These are phyloP conservation scores for Noctua janthe DNA, from an alignment of 2,888 invertebrate genomes.

Conservation along the genomic window DNA sequence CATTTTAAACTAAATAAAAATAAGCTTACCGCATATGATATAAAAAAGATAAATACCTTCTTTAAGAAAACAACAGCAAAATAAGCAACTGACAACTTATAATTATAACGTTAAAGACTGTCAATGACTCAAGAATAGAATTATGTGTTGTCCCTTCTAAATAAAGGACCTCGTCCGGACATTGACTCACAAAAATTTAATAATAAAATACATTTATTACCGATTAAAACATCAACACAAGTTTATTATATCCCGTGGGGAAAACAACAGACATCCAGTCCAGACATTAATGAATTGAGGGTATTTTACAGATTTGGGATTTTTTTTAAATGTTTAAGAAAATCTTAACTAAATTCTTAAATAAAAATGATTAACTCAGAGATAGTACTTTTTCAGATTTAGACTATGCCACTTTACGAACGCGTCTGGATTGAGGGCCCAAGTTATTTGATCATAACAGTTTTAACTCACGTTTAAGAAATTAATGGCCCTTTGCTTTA, in stretches of 20 bases:
- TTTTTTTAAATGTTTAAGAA: too few species aligned
- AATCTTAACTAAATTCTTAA: too few species aligned
- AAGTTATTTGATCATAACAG: too few species aligned
- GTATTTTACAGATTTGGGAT: too few species aligned
- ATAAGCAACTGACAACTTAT: not conserved
- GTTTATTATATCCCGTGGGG: slow-evolving; percentile 16
- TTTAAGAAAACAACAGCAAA: not conserved
- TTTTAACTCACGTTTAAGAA: too few species aligned
- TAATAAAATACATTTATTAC: slow-evolving; percentile 36
- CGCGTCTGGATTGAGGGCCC: too few species aligned
- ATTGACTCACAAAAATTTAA: slow-evolving; percentile 45
- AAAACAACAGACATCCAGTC: too few species aligned
- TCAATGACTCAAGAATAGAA: slow-evolving; percentile 39
- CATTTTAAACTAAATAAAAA: not conserved
- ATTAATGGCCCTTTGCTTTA: too few species aligned
- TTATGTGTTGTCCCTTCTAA: not conserved
- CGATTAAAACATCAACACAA: slow-evolving; percentile 34
- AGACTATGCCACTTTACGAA: too few species aligned
- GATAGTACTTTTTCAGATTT: too few species aligned
- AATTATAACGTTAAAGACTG: slow-evolving; percentile 2
- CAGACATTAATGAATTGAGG: too few species aligned
- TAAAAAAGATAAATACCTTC: not conserved
- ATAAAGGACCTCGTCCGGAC: slow-evolving; percentile 25
- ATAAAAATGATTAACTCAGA: too few species aligned
- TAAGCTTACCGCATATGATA: not conserved